A percentile compares a stretch with the other conserved stretches of the same genome.
Evolutionary conservation across 2,888 invertebrate species (phyloP).

Genomic region (Micoletzkya japonica): DNA sequence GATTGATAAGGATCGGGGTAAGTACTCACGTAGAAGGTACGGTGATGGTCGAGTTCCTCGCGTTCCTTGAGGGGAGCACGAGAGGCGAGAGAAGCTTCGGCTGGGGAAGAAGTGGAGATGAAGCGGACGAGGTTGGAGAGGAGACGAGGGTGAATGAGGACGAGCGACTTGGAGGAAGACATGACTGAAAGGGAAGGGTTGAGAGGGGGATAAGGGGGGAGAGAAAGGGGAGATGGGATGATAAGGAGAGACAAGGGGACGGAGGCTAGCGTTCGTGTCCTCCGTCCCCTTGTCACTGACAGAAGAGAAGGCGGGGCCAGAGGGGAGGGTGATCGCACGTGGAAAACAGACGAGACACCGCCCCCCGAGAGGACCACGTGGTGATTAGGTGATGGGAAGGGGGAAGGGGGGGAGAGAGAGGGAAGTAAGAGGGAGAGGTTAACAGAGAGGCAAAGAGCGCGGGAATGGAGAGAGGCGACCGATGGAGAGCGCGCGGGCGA

Average conservation of each 20-base stretch:
- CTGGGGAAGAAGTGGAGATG: conserved; percentile 11
- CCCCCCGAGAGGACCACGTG: background rate
- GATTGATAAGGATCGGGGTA: too few relatives aligned
- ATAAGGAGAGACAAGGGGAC: too few relatives aligned
- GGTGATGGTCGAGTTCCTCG: conserved; percentile 29
- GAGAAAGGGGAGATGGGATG: background rate
- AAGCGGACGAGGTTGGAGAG: conserved; percentile 1
- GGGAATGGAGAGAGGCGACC: background rate
- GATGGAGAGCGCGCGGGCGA: background rate
- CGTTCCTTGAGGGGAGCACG: background rate
- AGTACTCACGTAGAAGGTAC: conserved; percentile 43
- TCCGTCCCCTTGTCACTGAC: too few relatives aligned
- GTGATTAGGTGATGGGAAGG: background rate
- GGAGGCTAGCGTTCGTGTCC: too few relatives aligned
- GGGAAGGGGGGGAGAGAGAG: background rate
- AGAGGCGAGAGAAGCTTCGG: background rate
- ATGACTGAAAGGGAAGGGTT: conserved; percentile 18
- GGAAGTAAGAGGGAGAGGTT: background rate
- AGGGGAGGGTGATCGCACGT: background rate
- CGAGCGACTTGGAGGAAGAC: conserved; percentile 14
- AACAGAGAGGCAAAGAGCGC: background rate
- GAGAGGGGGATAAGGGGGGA: conserved; percentile 1
- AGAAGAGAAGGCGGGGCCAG: too few relatives aligned
- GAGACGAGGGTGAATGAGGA: conserved; percentile 14
- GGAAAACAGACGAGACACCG: too few relatives aligned